Evolutionary conservation across 2,888 invertebrate genomes (phyloP).

Genomic region (Cataglyphis livida): DNA sequence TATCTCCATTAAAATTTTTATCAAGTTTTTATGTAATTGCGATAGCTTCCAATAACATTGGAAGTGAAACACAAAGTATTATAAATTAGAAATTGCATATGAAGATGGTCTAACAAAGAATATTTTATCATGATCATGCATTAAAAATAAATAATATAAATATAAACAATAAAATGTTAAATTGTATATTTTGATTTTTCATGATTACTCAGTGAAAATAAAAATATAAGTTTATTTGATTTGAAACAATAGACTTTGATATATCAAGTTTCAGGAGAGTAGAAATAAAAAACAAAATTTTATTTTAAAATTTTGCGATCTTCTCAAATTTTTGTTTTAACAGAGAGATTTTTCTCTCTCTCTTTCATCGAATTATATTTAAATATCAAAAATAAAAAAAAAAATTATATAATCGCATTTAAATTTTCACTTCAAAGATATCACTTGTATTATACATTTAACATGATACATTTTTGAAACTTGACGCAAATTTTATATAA

Average conservation of each 20-base stretch:
- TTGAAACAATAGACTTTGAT: background rate
- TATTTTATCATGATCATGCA: background rate
- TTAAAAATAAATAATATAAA: constrained; percentile 2
- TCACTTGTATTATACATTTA: background rate
- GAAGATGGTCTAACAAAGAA: background rate
- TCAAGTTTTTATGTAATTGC: background rate
- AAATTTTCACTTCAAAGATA: background rate
- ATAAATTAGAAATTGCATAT: background rate
- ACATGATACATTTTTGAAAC: background rate
- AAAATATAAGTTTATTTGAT: constrained; percentile 1
- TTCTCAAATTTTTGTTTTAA: constrained; percentile 1
- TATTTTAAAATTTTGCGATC: background rate
- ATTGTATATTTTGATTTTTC: background rate
- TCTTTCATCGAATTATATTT: background rate
- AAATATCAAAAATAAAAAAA: background rate
- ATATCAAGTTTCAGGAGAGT: background rate
- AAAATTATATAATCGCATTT: background rate
- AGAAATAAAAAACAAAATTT: background rate
- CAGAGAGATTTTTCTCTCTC: background rate
- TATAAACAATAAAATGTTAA: background rate
- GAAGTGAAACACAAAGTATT: background rate
- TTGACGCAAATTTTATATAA: constrained; percentile 6
- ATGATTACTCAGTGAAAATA: background rate
- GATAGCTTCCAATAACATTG: background rate
- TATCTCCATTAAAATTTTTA: constrained; percentile 33